phyloP scores from a whole-genome alignment of 2,888 invertebrate genomes.

The Apodemia mormo region DNA sequence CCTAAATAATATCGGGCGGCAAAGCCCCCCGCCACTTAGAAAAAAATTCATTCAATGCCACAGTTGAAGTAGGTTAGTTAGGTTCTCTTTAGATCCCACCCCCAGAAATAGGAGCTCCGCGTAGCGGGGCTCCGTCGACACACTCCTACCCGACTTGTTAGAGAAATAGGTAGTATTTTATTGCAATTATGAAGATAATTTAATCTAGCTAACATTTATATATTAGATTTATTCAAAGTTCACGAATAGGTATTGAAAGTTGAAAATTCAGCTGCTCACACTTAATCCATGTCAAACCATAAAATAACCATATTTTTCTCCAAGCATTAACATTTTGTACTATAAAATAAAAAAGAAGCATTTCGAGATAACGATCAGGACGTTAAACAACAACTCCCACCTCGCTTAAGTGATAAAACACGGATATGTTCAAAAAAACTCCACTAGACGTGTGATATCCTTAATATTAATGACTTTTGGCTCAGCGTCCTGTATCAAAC shows the following conservation, averaged over 20 bases:
- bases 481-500: constrained; percentile 77
- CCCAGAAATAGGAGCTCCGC: no score
- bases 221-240: constrained; percentile 46
- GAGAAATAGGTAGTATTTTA: no score
- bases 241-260: not conserved
- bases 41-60: no score
- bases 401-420: constrained; percentile 74
- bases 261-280: not conserved
- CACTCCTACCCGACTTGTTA: no score
- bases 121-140: no score
- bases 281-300: not conserved
- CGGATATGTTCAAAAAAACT: constrained; percentile 67
- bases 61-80: no score
- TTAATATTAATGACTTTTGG: constrained; percentile 78
- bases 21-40: no score
- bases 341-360: constrained; percentile 50
- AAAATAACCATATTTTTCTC: not conserved
- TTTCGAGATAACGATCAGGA: constrained; percentile 19
- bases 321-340: not conserved
- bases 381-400: constrained; percentile 54
- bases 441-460: constrained; percentile 69
- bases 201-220: no score
- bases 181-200: no score
- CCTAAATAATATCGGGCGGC: no score
- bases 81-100: no score